Base-by-base conservation (phyloP, 2,797 vertebrate species). In the Siniperca obscura region DNA sequence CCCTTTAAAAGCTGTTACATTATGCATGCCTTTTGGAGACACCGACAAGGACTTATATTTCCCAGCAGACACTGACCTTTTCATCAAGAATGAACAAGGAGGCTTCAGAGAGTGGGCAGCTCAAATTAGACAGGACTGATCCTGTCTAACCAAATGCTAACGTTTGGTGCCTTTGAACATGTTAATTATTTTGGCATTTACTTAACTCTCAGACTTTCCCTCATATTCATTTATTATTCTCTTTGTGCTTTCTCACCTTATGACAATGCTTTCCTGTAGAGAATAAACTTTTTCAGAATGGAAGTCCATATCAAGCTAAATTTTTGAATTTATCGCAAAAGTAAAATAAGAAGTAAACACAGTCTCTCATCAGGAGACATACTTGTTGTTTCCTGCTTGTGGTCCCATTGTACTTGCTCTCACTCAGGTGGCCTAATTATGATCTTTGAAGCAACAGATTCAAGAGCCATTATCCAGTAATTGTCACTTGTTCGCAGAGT, bases 1-100 rank as follows among this genome's bases (percentile, higher is more conserved):
- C 21, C 74, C 40, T 85, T 71, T 70, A 30, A 73, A 64, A 84
- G 53, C 46, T 56, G 11, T 38, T 82, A 11, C 61, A 81, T 83
- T 74, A 82, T 85, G 57, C 46, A 73, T 76, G 77, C 14, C 42
- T 82, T 72, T 80, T 82, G 50, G 25, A 64, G 62, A 74, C 10
- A 12, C 70, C 3, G 2, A 46, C 48, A 67, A 56, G 8, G 40
- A 50, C 60, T 79, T 59, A 56, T 71, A 80, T 68, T 80, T 59
- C 65, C 60, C 66, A 76, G 48, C 62, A 76, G 65, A 30, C 60
- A 34, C 22, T 87, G 87, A 91, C 85, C 82, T 91, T 91, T 86
- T 85, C 56, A 86, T 69, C 60, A 75, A 70, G 53, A 72, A 46
- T 68, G 74, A 79, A 65, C 46, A 27, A 48, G 34, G 36, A 70